phyloP scores from a whole-genome alignment of 1,140 invertebrate genomes.

The Pogonomyrmex californicus region DNA sequence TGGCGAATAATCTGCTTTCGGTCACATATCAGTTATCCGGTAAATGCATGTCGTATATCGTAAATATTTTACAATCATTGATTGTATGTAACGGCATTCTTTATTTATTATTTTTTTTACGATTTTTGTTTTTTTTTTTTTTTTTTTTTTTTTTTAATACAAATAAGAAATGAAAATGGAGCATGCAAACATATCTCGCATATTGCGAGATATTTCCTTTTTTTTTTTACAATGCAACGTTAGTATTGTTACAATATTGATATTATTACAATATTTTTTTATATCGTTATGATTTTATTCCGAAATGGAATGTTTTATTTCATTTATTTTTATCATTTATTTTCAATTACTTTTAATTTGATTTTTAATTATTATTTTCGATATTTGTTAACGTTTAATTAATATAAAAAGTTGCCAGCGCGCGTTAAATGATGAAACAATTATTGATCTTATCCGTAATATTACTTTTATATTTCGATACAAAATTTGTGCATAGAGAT shows the following conservation, averaged over 20 bases:
- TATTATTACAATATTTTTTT: not conserved
- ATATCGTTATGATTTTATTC: not conserved
- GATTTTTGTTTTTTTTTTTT: conserved; percentile 20
- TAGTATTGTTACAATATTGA: not conserved
- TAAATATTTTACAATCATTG: conserved; percentile 41
- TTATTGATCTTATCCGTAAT: not conserved
- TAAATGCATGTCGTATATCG: not conserved
- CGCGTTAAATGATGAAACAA: not conserved
- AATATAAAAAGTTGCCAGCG: conserved; percentile 28
- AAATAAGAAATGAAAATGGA: conserved; percentile 39
- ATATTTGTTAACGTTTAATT: conserved; percentile 19
- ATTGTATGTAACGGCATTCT: conserved; percentile 11
- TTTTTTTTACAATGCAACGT: not conserved
- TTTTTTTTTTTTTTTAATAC: conserved; percentile 27
- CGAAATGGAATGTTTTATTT: not conserved
- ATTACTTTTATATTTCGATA: conserved; percentile 5
- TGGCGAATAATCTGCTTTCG: conserved; percentile 5
- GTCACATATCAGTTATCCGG: conserved; percentile 12
- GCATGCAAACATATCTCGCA: not conserved
- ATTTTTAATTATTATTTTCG: conserved; percentile 27
- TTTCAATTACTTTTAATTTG: conserved; percentile 29
- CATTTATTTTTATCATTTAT: conserved; percentile 28
- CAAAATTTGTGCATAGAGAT: not conserved
- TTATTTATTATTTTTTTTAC: not conserved
- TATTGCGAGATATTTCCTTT: not conserved